Percentiles rank a stretch among this genome's conserved stretches.
Evolutionary conservation across 2,113 vertebrate genomes (phyloP).

Genomic region (Eulacestoma nigropectus): DNA sequence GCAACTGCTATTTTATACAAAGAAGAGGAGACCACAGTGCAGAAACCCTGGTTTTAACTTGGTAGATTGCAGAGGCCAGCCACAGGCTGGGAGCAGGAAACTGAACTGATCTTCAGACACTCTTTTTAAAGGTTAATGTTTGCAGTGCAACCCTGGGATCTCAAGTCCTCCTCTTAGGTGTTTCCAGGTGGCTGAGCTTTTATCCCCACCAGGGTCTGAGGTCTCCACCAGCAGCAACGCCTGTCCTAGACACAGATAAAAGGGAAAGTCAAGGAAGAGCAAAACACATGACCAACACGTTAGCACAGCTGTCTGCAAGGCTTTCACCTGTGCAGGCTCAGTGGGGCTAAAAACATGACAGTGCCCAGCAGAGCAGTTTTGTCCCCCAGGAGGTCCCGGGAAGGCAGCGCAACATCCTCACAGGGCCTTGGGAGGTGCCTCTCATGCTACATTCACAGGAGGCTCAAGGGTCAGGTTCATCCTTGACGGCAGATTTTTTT

Average conservation of each 20-base stretch:
- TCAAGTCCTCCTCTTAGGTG: slow-evolving; percentile 55
- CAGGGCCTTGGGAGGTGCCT: neutral
- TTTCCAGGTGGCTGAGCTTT: slow-evolving; percentile 40
- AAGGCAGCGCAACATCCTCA: neutral
- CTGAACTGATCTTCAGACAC: slow-evolving; percentile 24
- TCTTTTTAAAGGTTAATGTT: slow-evolving; percentile 50
- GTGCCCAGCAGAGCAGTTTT: neutral
- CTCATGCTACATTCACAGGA: fast-evolving
- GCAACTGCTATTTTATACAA: slow-evolving; percentile 60
- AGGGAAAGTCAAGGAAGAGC: neutral
- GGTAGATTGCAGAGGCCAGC: slow-evolving; percentile 48
- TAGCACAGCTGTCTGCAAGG: neutral
- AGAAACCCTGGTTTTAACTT: slow-evolving; percentile 58
- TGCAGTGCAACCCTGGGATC: slow-evolving; percentile 47
- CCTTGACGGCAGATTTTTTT: neutral
- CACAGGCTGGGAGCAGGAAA: slow-evolving; percentile 55
- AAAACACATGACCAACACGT: neutral
- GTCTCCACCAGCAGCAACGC: slow-evolving; percentile 49
- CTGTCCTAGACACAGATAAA: slow-evolving; percentile 32
- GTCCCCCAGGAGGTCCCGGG: fast-evolving
- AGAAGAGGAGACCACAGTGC: slow-evolving; percentile 32
- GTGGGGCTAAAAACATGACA: neutral
- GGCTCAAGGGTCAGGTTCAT: neutral
- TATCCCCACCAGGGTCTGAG: slow-evolving; percentile 37
- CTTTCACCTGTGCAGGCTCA: neutral